A percentile compares a stretch with the other conserved stretches of the same genome.
phyloP scores from a whole-genome alignment of 2,888 invertebrate species.

The Drosophila fulvimacula region DNA sequence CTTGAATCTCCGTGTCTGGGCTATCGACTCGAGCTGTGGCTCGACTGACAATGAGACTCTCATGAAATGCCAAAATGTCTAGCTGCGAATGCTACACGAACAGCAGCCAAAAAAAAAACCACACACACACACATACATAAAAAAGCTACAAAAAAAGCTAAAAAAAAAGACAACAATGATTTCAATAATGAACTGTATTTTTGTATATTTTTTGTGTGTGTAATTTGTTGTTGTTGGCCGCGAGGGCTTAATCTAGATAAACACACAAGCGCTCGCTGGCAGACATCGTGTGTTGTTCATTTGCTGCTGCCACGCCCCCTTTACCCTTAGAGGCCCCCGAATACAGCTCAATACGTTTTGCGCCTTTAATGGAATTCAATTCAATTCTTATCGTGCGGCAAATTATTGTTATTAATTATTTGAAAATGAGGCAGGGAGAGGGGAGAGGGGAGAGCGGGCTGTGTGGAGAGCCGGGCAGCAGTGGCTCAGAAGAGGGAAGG shows the following conservation, averaged over 20 bases:
- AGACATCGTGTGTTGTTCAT: constrained; percentile 65
- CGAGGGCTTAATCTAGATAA: constrained; percentile 80
- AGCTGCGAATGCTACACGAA: constrained; percentile 69
- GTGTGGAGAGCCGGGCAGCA: neutral
- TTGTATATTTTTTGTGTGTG: constrained; percentile 36
- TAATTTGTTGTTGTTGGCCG: constrained; percentile 39
- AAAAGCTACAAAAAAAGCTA: constrained; percentile 23
- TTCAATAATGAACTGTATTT: constrained; percentile 78
- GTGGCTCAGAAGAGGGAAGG: neutral
- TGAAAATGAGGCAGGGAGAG: constrained; percentile 45
- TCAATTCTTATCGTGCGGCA: constrained; percentile 82
- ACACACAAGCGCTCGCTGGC: constrained; percentile 48
- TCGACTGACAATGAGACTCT: constrained; percentile 65
- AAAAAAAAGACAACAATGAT: constrained; percentile 61
- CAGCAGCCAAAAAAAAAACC: constrained; percentile 47
- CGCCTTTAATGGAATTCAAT: constrained; percentile 81
- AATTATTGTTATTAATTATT: constrained; percentile 82
- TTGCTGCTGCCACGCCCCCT: constrained; percentile 45
- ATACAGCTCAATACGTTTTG: constrained; percentile 74
- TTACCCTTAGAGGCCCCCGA: constrained; percentile 29
- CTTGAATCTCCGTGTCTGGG: constrained; percentile 44
- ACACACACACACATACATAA: no score
- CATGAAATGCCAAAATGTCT: constrained; percentile 80
- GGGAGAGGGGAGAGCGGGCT: neutral
- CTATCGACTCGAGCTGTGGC: constrained; percentile 33